Percentiles rank a stretch among this genome's conserved stretches.
Conservation (phyloP, 1,140 invertebrate species). For the Lethrus apterus region DNA sequence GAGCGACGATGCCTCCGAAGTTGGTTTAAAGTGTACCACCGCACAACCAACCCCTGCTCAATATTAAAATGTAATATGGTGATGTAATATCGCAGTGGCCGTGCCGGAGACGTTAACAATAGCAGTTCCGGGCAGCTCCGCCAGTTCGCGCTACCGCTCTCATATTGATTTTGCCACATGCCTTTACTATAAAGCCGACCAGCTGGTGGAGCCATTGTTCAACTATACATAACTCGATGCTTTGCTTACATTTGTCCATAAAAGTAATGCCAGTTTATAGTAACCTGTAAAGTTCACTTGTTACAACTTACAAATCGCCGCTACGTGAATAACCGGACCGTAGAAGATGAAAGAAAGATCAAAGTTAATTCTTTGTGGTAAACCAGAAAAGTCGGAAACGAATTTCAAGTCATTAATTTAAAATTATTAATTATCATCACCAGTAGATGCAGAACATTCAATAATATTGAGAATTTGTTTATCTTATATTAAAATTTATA, state of each 20-base stretch:
- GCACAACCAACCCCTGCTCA: conserved; percentile 12
- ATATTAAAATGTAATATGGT: conserved; percentile 28
- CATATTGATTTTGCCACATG: conserved; percentile 30
- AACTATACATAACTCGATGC: conserved; percentile 13
- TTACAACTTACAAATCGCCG: no score
- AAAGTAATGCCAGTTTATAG: background rate
- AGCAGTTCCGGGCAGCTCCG: conserved; percentile 30
- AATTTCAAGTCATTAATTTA: no score
- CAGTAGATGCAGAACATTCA: no score
- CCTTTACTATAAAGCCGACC: conserved; percentile 21
- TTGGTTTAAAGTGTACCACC: conserved; percentile 9
- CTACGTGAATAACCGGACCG: no score
- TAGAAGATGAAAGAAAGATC: no score
- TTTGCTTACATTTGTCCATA: background rate
- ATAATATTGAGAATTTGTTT: no score
- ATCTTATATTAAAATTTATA: no score
- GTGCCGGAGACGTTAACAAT: conserved; percentile 26
- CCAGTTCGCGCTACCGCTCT: conserved; percentile 30
- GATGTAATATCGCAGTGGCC: conserved; percentile 26
- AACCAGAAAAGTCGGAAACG: no score
- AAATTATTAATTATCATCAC: no score
- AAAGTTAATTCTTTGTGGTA: background rate
- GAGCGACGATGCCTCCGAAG: conserved; percentile 4
- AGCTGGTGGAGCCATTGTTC: conserved; percentile 27
- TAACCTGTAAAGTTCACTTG: background rate